phyloP scores from a whole-genome alignment of 2,888 invertebrate species.

The Cyaniris semiargus region DNA sequence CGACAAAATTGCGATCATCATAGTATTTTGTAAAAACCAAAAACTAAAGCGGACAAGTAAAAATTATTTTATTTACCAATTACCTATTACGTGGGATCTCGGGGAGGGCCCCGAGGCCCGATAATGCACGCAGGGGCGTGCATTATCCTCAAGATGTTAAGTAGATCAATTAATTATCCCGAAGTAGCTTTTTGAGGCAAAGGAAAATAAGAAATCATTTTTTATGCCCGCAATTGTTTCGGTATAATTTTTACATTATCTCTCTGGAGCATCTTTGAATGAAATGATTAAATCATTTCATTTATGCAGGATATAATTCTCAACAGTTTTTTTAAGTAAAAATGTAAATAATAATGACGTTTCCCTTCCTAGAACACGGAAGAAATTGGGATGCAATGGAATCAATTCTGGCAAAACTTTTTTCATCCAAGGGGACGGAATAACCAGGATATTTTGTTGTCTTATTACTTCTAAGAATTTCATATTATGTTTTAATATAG shows the following conservation, averaged over 20 bases:
- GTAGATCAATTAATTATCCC: constrained; percentile 34
- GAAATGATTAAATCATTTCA: constrained; percentile 68
- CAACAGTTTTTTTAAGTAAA: constrained; percentile 39
- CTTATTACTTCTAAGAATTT: background rate
- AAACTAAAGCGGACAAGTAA: background rate
- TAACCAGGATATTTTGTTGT: background rate
- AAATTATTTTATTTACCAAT: constrained; percentile 12
- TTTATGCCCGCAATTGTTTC: constrained; percentile 66
- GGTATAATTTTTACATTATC: constrained; percentile 70
- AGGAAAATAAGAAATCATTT: constrained; percentile 63
- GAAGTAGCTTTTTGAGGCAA: constrained; percentile 55
- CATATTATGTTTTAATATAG: background rate
- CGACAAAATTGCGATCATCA: background rate
- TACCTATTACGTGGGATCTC: constrained; percentile 16
- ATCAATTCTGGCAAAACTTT: background rate
- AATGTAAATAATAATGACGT: constrained; percentile 27
- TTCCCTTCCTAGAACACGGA: background rate
- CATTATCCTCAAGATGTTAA: constrained; percentile 34
- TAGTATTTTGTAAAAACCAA: background rate
- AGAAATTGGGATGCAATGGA: background rate
- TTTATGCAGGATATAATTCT: constrained; percentile 49
- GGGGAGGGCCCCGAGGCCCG: too few species aligned
- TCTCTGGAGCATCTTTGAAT: constrained; percentile 62
- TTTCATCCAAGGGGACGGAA: background rate
- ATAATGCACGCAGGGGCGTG: too few species aligned